A percentile compares a stretch with the other conserved stretches of the same genome.
Evolutionary conservation across 1,140 invertebrate genomes (phyloP).

Genomic region (Calosoma granatense): DNA sequence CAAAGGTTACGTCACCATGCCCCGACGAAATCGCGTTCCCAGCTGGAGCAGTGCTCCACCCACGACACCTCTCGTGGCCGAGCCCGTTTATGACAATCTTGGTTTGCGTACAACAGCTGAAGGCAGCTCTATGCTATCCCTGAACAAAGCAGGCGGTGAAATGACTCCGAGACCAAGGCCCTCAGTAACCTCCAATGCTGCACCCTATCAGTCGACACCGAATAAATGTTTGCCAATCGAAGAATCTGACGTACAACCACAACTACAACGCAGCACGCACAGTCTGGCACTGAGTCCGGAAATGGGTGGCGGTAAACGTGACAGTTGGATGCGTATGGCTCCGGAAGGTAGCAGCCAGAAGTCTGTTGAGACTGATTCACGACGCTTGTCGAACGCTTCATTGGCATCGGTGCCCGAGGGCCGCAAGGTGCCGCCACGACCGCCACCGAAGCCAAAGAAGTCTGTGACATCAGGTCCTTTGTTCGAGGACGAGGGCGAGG

Average conservation of each 20-base stretch:
- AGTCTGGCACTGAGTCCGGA: conserved; percentile 21
- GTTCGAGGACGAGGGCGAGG: conserved; percentile 76
- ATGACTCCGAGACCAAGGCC: conserved; percentile 34
- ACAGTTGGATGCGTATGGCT: conserved; percentile 12
- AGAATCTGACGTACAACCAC: conserved; percentile 43
- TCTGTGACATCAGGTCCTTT: conserved; percentile 47
- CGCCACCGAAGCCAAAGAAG: conserved; percentile 72
- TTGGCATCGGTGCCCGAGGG: conserved; percentile 19
- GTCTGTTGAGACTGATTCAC: conserved; percentile 21
- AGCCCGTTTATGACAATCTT: conserved; percentile 76
- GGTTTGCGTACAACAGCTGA: conserved; percentile 74
- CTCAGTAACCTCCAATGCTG: conserved; percentile 45
- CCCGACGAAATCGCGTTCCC: conserved; percentile 65
- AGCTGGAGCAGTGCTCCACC: conserved; percentile 59
- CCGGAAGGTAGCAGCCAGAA: conserved; percentile 12
- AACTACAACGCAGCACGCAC: conserved; percentile 24
- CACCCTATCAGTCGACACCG: conserved; percentile 34
- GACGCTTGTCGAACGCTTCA: conserved; percentile 18
- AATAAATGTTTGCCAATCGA: conserved; percentile 52
- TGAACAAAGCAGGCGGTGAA: conserved; percentile 48
- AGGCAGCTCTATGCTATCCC: conserved; percentile 65
- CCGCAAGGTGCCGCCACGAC: conserved; percentile 63
- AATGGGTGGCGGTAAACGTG: conserved; percentile 11
- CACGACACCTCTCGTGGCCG: conserved; percentile 36
- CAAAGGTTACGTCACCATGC: conserved; percentile 70